These are phyloP conservation scores for Bufo bufo DNA, from an alignment of 2,113 vertebrate genomes.

Conservation along the genomic window DNA sequence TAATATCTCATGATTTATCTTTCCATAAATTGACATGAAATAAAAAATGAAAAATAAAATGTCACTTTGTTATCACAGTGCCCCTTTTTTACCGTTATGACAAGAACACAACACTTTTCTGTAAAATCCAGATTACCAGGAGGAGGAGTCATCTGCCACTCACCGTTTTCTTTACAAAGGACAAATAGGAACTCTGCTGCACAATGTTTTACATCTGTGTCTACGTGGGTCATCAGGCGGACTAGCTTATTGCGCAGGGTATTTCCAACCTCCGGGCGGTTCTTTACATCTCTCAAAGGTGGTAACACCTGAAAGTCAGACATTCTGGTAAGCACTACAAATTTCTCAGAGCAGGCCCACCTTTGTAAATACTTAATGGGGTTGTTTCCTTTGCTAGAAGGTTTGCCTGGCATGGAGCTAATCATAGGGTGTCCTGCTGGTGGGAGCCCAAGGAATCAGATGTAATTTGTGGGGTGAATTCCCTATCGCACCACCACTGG, in stretches of 20 bases:
- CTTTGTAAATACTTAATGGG: neutral
- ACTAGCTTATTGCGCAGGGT: slow-evolving; percentile 73
- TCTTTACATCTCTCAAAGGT: slow-evolving; percentile 57
- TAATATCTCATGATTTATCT: too few relatives aligned
- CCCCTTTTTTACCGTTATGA: neutral
- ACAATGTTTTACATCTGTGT: slow-evolving; percentile 80
- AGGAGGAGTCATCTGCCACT: neutral
- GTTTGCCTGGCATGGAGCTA: neutral
- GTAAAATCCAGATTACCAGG: neutral
- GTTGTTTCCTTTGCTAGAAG: neutral
- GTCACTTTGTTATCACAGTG: neutral
- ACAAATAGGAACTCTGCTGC: slow-evolving; percentile 82
- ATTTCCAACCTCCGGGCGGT: slow-evolving; percentile 60
- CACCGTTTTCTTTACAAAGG: slow-evolving; percentile 83
- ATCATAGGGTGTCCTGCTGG: too few relatives aligned
- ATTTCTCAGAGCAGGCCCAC: neutral
- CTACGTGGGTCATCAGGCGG: slow-evolving; percentile 80
- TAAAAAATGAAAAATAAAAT: too few relatives aligned
- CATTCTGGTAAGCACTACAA: neutral
- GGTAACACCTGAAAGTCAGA: slow-evolving; percentile 56
- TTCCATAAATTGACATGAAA: too few relatives aligned
- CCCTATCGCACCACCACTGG: neutral
- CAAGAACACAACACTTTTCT: neutral
- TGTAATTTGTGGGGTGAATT: neutral
- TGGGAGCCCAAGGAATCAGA: neutral